Base-by-base conservation (phyloP, 2,113 vertebrate genomes). In the Platycercus adscitus region DNA sequence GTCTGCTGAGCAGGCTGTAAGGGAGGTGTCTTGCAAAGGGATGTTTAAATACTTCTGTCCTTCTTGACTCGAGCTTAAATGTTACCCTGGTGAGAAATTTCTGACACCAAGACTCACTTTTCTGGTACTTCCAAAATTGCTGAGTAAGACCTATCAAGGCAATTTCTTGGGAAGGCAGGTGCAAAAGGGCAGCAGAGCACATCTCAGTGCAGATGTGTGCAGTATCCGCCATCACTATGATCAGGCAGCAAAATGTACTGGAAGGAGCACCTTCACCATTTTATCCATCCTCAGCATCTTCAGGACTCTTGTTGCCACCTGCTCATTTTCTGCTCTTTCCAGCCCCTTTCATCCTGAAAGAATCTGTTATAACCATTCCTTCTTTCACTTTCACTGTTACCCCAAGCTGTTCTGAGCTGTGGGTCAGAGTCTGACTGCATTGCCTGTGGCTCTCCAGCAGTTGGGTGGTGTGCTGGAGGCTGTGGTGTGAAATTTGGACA, bases 81-180 rank as follows among this genome's bases (percentile, higher is more conserved):
- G 53, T 69, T 91, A 53, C 31, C 35, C 76, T 82, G 31, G 13
- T 91, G 89, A 80, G 85, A 89, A 77, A 43, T 77, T 21, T 58
- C 69, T 53, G 46, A 37, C 39, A 66, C 35, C 20, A 28, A 50
- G 50, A 65, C 46, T 86, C n/a, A 14, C 85, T 80, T 94, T 94
- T 93, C 85, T 93, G 49, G 53, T 82, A 65, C 56, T 95, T 83
- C 50, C 16, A 83, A 50, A 39, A 55, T 73, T 83, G 81, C 53
- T 0, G 7, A 52, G 43, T 43, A 80, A 41, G 64, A 83, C 21
- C 21, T 95, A 77, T 75, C 37, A 85, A 81, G 37, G 49, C 60
- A 83, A 66, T 66, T 81, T 85, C 39, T 23, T 82, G 15, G 21
- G 46, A 41, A 56, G 31, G 18, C 15, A 70, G 21, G 2, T 81